These are phyloP conservation scores for Hydra vulgaris DNA, from an alignment of 30 jellyfish, hydroid and myxozoan species.

Conservation along the genomic window DNA sequence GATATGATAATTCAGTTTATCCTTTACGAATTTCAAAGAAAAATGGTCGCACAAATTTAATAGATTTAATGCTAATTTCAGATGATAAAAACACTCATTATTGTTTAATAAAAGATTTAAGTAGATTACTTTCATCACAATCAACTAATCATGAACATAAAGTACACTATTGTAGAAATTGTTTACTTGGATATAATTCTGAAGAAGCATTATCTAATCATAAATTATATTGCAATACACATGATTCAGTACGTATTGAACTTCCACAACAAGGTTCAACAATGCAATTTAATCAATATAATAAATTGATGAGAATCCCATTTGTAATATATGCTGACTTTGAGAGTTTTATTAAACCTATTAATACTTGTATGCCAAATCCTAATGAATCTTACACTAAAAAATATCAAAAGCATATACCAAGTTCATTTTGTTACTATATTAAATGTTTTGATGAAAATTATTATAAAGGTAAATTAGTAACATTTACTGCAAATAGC, in stretches of 20 bases:
- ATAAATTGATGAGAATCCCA: constrained; percentile 6
- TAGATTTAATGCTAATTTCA: constrained; percentile 4
- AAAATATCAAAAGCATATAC: constrained; percentile 1
- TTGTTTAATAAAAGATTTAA: neutral
- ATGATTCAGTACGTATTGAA: constrained; percentile 18
- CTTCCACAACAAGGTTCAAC: no score
- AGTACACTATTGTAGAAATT: constrained; percentile 21
- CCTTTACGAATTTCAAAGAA: neutral
- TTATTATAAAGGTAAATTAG: neutral
- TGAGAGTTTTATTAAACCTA: constrained; percentile 14
- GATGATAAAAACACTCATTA: constrained; percentile 22
- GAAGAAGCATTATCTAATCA: constrained; percentile 16
- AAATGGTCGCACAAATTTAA: neutral
- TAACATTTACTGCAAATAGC: neutral
- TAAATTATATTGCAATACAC: neutral
- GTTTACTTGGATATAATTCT: constrained; percentile 2
- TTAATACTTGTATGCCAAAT: neutral
- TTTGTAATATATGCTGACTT: constrained; percentile 31
- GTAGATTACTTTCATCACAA: constrained; percentile 1
- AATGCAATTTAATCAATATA: neutral
- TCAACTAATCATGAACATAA: neutral
- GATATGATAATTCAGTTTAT: neutral
- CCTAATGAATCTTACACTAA: neutral
- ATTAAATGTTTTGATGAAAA: neutral
- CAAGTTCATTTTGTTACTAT: neutral